Evolutionary conservation across 2,888 invertebrate species (phyloP).

Genomic region (Scaptodrosophila latifasciaeformis): DNA sequence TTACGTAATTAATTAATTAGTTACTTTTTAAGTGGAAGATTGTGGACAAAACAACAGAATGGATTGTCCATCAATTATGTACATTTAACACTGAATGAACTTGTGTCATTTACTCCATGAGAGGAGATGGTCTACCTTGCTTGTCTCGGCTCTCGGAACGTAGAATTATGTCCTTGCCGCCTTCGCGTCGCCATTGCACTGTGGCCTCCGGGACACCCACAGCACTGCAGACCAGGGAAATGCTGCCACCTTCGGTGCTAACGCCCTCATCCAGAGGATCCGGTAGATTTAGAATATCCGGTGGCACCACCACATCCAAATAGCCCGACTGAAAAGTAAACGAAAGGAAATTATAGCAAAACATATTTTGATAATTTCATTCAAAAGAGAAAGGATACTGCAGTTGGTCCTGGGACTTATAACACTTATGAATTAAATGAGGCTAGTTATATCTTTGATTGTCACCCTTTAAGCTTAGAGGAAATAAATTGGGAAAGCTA

Average conservation of each 20-base stretch:
- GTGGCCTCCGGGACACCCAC: conserved; percentile 88
- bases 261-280: conserved; percentile 80
- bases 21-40: neutral
- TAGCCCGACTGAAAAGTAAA: conserved; percentile 90
- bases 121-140: conserved; percentile 77
- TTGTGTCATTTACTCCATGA: neutral
- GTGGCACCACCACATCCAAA: conserved; percentile 90
- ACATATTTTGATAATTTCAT: no score
- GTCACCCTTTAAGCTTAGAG: no score
- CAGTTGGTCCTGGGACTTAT: no score
- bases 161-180: conserved; percentile 84
- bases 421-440: no score
- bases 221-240: conserved; percentile 85
- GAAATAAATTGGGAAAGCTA: no score
- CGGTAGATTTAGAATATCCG: conserved; percentile 84
- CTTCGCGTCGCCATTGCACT: conserved; percentile 85
- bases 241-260: conserved; percentile 86
- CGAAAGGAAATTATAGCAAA: no score
- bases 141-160: conserved; percentile 84
- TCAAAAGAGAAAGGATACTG: no score
- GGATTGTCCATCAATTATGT: no score
- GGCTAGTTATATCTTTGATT: no score
- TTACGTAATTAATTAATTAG: conserved; percentile 2
- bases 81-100: no score
- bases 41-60: no score